Evolutionary conservation across 2,113 vertebrate genomes (phyloP), one percentile per base, ranked within the genome.

Genomic region (Xyliphius kryptos): DNA sequence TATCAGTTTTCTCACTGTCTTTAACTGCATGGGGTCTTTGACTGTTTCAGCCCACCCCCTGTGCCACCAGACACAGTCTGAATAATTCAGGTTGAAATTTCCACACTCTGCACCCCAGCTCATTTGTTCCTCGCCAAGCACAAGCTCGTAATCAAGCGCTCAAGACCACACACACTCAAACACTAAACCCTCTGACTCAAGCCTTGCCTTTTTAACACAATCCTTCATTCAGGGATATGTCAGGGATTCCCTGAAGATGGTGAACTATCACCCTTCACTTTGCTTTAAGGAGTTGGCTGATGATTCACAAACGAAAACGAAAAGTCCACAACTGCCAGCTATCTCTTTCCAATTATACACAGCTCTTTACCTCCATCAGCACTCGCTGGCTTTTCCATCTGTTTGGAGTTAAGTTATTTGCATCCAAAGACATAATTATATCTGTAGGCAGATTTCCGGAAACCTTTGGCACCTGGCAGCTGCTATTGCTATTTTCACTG

Each of bases 71-170:
- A 40, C 77, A 68, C 62, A 74, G 56, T 76, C 67, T 86, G 74
- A 83, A 88, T 88, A 77, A 87, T 87, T 87, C 56, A 86, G 50
- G 5, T 16, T 7, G 62, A 72, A 77, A 61, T 62, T 57, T 65
- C n/a, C n/a, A n/a, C n/a, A n/a, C n/a, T n/a, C 16, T 48, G 64
- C 38, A 59, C 41, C 36, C 46, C 16, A 51, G 17, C 63, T 56
- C 40, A 55, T 46, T 53, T 50, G 49, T 57, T 56, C 51, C 37
- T 56, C 11, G 38, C 15, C n/a, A 48, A 26, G 19, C 56, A 54
- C 48, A 38, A 41, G 32, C 60, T 26, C 48, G 5, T 48, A 59
- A 47, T 51, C 10, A 12, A 47, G 47, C 47, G 15, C 66, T 60
- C 58, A 41, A 63, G 60, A 65, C 69, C 72, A 46, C 41, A 63